phyloP scores from a whole-genome alignment of 2,888 invertebrate species.

The Heterodera filipjevi region DNA sequence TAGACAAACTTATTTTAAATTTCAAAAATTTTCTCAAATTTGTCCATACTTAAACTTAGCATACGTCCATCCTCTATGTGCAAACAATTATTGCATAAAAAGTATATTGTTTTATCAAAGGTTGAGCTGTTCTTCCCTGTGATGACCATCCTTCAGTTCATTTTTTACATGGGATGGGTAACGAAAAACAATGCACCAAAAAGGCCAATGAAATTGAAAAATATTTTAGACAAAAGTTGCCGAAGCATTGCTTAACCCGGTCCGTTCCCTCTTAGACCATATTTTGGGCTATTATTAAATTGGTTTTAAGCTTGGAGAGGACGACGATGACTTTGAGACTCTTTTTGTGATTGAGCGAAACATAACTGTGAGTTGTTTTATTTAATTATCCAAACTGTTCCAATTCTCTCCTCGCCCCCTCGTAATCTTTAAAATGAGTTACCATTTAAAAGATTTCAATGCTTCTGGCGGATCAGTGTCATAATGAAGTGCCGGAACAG shows the following conservation, averaged over 20 bases:
- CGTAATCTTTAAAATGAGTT: too few relatives aligned
- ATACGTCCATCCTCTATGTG: too few relatives aligned
- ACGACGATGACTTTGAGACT: slow-evolving; percentile 56
- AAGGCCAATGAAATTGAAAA: background rate
- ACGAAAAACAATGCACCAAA: background rate
- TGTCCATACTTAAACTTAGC: too few relatives aligned
- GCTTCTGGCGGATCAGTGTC: slow-evolving; percentile 22
- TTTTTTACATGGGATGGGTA: slow-evolving; percentile 38
- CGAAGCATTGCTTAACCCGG: slow-evolving; percentile 60
- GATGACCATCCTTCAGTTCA: slow-evolving; percentile 35
- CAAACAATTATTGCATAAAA: background rate
- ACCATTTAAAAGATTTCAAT: slow-evolving; percentile 9
- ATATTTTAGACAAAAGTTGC: slow-evolving; percentile 48
- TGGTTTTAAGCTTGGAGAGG: slow-evolving; percentile 51
- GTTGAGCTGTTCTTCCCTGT: slow-evolving; percentile 11
- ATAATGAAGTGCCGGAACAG: background rate
- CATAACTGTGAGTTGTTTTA: background rate
- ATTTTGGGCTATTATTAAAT: background rate
- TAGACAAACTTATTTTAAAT: too few relatives aligned
- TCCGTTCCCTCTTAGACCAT: background rate
- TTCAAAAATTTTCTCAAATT: too few relatives aligned
- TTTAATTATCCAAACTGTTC: too few relatives aligned
- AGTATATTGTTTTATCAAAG: background rate
- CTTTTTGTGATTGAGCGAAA: slow-evolving; percentile 13
- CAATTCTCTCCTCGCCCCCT: too few relatives aligned